These are phyloP conservation scores for Melanostigma gelatinosum DNA, from an alignment of 2,113 vertebrate genomes.

Conservation along the genomic window DNA sequence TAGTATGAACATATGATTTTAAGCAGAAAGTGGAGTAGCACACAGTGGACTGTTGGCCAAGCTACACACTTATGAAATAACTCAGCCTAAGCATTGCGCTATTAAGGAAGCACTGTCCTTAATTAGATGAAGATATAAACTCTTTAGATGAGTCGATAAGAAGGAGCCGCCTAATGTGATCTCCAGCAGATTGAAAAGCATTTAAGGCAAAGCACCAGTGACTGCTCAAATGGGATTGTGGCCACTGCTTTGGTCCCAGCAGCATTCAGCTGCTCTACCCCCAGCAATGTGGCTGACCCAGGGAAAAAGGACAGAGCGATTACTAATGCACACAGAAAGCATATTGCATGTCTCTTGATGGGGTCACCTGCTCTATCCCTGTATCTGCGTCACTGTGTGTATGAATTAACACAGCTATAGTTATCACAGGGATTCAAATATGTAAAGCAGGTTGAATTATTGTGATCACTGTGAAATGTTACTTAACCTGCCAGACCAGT, in stretches of 20 bases:
- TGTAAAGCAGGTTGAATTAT: slow-evolving; percentile 42
- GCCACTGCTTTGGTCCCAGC: slow-evolving; percentile 64
- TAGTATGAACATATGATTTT: slow-evolving; percentile 20
- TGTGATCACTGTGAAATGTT: slow-evolving; percentile 42
- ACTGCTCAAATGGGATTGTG: slow-evolving; percentile 71
- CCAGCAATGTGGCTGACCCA: slow-evolving; percentile 58
- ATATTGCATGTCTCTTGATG: not conserved
- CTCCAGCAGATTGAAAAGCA: slow-evolving; percentile 80
- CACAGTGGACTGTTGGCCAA: slow-evolving; percentile 31
- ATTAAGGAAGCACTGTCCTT: slow-evolving; percentile 73
- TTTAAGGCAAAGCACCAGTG: slow-evolving; percentile 75
- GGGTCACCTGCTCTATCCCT: not conserved
- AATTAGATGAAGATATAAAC: slow-evolving; percentile 79
- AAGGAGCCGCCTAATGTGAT: slow-evolving; percentile 76
- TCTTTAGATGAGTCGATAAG: slow-evolving; percentile 80
- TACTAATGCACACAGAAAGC: slow-evolving; percentile 44
- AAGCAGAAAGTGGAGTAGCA: slow-evolving; percentile 28
- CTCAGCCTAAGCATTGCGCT: slow-evolving; percentile 67
- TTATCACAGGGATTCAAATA: slow-evolving; percentile 24
- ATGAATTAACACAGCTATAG: slow-evolving; percentile 4
- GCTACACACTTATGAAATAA: slow-evolving; percentile 70
- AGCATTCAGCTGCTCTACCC: slow-evolving; percentile 64
- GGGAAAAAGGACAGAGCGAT: slow-evolving; percentile 43
- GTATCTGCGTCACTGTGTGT: not conserved
- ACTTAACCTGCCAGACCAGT: slow-evolving; percentile 14